Evolutionary conservation across 2,797 vertebrate genomes (phyloP).

Genomic region (Rhabdophis nuchalis): DNA sequence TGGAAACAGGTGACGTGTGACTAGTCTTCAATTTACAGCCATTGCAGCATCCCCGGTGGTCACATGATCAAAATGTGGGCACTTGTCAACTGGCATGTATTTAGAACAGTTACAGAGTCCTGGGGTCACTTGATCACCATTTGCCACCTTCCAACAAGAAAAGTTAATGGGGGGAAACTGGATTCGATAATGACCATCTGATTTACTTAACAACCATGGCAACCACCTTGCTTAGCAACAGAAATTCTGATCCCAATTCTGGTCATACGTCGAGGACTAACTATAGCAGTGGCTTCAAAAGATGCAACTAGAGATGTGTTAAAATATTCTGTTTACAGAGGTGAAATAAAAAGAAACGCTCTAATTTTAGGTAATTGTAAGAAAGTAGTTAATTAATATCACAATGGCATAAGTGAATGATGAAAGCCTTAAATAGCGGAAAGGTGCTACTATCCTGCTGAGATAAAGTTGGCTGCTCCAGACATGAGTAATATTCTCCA

Average conservation of each 20-base stretch:
- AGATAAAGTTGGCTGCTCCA: neutral
- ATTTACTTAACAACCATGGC: neutral
- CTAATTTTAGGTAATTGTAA: conserved; percentile 19
- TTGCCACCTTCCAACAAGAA: neutral
- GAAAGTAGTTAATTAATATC: neutral
- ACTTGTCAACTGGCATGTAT: neutral
- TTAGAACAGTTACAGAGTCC: neutral
- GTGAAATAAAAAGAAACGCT: neutral
- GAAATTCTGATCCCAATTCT: neutral
- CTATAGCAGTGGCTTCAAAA: neutral
- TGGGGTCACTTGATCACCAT: neutral
- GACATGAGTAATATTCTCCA: neutral
- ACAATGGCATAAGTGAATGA: neutral
- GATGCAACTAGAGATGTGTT: neutral
- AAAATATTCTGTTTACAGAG: conserved; percentile 1
- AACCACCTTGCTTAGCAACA: neutral
- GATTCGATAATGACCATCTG: neutral
- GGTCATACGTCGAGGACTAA: neutral
- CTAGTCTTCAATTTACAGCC: neutral
- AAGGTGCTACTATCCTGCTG: neutral
- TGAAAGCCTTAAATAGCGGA: neutral
- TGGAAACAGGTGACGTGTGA: neutral
- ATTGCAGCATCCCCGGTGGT: neutral
- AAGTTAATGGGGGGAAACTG: neutral
- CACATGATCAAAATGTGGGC: neutral